Percentiles rank a stretch among this genome's conserved stretches.
phyloP scores from a whole-genome alignment of 1,140 invertebrate genomes.

The Procambarus clarkii region DNA sequence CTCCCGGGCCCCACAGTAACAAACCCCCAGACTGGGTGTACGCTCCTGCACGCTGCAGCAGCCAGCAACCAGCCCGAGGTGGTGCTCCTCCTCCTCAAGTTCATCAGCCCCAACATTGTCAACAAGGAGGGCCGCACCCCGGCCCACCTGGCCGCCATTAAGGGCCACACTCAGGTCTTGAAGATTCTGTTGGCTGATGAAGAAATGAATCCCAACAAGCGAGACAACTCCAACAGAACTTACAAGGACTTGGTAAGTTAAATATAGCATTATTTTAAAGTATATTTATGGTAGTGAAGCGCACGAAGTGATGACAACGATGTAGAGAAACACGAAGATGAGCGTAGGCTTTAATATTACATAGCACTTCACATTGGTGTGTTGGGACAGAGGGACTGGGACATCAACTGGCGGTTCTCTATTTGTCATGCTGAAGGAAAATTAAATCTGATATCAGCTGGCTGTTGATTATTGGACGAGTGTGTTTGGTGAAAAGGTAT shows the following conservation, averaged over 20 bases:
- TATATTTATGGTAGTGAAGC: too few species aligned
- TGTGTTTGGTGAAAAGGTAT: too few species aligned
- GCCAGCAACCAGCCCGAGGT: conserved; percentile 25
- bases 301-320: too few species aligned
- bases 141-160: conserved; percentile 50
- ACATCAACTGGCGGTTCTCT: too few species aligned
- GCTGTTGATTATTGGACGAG: too few species aligned
- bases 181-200: conserved; percentile 37
- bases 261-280: too few species aligned
- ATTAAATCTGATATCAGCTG: too few species aligned
- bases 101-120: conserved; percentile 47
- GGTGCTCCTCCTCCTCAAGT: conserved; percentile 37
- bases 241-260: conserved; percentile 34
- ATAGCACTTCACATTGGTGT: too few species aligned
- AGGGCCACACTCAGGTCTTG: conserved; percentile 44
- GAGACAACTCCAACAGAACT: conserved; percentile 20
- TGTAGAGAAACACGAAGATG: too few species aligned
- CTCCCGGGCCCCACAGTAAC: conserved; percentile 25
- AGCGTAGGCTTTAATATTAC: too few species aligned
- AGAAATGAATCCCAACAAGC: conserved; percentile 24
- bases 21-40: conserved; percentile 10
- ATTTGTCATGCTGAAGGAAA: too few species aligned
- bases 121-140: conserved; percentile 51
- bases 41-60: conserved; percentile 40
- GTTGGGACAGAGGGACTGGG: too few species aligned